phyloP scores from a whole-genome alignment of 2,113 vertebrate genomes.

The Donacobius atricapilla region DNA sequence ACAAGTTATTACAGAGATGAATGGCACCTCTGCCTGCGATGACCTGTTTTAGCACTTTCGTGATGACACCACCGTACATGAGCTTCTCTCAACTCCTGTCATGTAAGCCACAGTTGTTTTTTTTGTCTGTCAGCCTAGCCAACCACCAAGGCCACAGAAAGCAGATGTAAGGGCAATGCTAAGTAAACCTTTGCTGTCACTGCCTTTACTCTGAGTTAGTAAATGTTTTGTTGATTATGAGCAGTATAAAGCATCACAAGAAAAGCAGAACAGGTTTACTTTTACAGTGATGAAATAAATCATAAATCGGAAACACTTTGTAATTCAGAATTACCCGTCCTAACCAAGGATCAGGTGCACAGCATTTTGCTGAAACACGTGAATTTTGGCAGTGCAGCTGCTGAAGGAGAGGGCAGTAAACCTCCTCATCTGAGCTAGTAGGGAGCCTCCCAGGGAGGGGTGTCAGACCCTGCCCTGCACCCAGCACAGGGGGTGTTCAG shows the following conservation, averaged over 20 bases:
- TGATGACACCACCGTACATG: neutral
- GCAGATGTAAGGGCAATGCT: neutral
- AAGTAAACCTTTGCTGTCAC: neutral
- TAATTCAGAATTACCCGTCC: neutral
- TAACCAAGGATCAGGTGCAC: neutral
- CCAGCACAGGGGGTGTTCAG: rapidly evolving
- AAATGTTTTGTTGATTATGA: neutral
- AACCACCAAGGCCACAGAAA: neutral
- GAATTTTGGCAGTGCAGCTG: too few species aligned
- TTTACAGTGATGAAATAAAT: neutral
- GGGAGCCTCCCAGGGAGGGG: neutral
- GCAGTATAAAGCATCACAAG: neutral
- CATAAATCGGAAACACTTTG: neutral
- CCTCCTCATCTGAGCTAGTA: neutral
- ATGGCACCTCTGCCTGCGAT: neutral
- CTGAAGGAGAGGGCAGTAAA: neutral
- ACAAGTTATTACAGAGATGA: neutral
- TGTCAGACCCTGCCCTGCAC: neutral
- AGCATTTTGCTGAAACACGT: neutral
- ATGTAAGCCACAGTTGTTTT: neutral
- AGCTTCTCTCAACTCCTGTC: neutral
- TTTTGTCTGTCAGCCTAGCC: neutral
- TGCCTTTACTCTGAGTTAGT: neutral
- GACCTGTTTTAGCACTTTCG: neutral
- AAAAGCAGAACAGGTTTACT: neutral